Percentiles rank a stretch among this genome's conserved stretches.
These are phyloP conservation scores for Astreopora myriophthalma DNA, from an alignment of 64 coral and sea anemone genomes.

Conservation along the genomic window DNA sequence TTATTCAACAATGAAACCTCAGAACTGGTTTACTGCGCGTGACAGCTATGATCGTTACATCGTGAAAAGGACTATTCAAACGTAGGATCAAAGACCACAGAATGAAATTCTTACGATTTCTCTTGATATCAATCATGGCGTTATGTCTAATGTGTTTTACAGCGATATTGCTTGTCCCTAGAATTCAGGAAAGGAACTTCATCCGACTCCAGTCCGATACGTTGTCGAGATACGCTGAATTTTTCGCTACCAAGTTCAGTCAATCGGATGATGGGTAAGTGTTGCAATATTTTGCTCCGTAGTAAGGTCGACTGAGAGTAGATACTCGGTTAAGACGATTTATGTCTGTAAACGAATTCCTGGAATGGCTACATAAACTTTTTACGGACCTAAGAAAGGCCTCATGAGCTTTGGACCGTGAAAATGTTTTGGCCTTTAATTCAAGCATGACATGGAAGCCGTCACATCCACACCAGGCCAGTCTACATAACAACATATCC, in stretches of 20 bases:
- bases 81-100: neutral
- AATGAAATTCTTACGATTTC: conserved; percentile 18
- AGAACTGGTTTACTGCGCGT: neutral
- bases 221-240: conserved; percentile 5
- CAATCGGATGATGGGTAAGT: neutral
- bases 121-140: neutral
- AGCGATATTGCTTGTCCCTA: neutral
- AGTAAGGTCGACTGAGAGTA: too few species aligned
- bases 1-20: neutral
- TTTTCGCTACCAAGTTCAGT: neutral
- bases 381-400: neutral
- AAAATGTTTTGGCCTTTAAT: neutral
- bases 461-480: neutral
- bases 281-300: neutral
- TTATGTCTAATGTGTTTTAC: conserved; percentile 22
- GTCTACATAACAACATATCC: neutral
- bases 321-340: too few species aligned
- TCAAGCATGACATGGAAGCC: neutral
- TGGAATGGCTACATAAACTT: too few species aligned
- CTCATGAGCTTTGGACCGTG: neutral
- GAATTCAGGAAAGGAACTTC: neutral
- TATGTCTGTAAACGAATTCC: too few species aligned
- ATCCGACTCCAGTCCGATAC: neutral
- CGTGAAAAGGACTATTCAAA: neutral
- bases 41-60: neutral